phyloP scores from a whole-genome alignment of 2,888 invertebrate species.

The Lottia scabra region DNA sequence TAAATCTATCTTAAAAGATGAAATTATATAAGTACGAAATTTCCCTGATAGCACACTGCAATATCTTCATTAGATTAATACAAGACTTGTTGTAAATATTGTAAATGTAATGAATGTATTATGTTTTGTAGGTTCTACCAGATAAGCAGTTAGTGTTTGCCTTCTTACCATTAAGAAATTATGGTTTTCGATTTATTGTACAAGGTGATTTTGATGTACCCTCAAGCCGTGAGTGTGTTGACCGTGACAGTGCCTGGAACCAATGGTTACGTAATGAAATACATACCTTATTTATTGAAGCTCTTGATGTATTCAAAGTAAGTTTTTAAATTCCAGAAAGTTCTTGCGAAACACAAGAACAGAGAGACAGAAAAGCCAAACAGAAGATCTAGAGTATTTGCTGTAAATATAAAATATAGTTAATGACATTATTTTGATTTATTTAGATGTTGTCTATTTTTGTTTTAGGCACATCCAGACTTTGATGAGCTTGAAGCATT shows the following conservation, averaged over 20 bases:
- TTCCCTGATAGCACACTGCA: no score
- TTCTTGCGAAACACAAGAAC: no score
- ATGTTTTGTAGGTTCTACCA: conserved; percentile 43
- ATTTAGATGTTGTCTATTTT: neutral
- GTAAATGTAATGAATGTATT: conserved; percentile 4
- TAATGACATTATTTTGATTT: neutral
- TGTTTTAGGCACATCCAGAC: conserved; percentile 47
- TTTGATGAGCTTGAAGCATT: conserved; percentile 57
- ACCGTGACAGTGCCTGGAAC: conserved; percentile 68
- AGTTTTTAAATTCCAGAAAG: neutral
- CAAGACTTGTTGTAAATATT: no score
- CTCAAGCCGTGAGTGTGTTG: conserved; percentile 68
- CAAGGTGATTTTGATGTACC: conserved; percentile 71
- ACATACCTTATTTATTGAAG: conserved; percentile 62
- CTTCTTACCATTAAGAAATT: conserved; percentile 67
- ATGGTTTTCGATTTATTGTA: conserved; percentile 68
- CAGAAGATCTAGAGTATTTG: no score
- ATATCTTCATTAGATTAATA: no score
- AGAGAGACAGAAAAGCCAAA: no score
- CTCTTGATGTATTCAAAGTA: conserved; percentile 63
- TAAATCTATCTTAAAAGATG: no score
- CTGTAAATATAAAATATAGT: no score
- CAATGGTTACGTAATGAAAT: conserved; percentile 67
- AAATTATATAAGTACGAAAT: no score
- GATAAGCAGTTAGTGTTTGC: conserved; percentile 68